These are phyloP conservation scores for Drosophila meridionalis DNA, from an alignment of 2,888 invertebrate species.

Conservation along the genomic window DNA sequence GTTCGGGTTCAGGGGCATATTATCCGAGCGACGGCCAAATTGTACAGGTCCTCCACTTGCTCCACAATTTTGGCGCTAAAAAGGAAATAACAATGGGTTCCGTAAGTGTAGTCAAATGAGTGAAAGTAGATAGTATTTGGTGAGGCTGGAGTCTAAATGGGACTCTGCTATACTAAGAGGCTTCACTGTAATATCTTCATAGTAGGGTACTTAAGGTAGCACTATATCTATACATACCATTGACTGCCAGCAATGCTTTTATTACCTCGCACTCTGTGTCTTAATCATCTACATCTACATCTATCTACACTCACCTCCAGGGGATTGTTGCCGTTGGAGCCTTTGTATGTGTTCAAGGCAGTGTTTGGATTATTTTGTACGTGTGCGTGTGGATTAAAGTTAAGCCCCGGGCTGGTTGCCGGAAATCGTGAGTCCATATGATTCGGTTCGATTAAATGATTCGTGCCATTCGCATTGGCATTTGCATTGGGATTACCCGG, in stretches of 20 bases:
- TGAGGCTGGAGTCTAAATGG: not conserved
- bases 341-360: slow-evolving; percentile 65
- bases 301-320: slow-evolving; percentile 50
- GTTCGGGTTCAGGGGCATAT: slow-evolving; percentile 89
- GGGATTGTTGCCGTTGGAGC: slow-evolving; percentile 52
- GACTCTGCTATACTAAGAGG: not conserved
- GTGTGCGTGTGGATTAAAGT: slow-evolving; percentile 70
- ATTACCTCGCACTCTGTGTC: not conserved
- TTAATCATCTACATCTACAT: not conserved
- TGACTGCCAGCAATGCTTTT: not conserved
- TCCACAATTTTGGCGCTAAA: slow-evolving; percentile 71
- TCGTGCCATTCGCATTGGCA: slow-evolving; percentile 31
- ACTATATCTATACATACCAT: not conserved
- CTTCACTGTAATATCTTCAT: not conserved
- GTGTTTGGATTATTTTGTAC: slow-evolving; percentile 61
- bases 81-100: not conserved
- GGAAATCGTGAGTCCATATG: slow-evolving; percentile 79
- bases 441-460: slow-evolving; percentile 59
- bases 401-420: slow-evolving; percentile 82
- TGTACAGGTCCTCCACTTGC: slow-evolving; percentile 58
- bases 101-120: not conserved
- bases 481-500: slow-evolving; percentile 52
- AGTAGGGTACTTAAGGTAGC: not conserved
- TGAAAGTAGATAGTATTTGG: not conserved
- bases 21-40: slow-evolving; percentile 86